Evolutionary conservation across 2,113 vertebrate genomes (phyloP).

Genomic region (Bothrops jararaca): DNA sequence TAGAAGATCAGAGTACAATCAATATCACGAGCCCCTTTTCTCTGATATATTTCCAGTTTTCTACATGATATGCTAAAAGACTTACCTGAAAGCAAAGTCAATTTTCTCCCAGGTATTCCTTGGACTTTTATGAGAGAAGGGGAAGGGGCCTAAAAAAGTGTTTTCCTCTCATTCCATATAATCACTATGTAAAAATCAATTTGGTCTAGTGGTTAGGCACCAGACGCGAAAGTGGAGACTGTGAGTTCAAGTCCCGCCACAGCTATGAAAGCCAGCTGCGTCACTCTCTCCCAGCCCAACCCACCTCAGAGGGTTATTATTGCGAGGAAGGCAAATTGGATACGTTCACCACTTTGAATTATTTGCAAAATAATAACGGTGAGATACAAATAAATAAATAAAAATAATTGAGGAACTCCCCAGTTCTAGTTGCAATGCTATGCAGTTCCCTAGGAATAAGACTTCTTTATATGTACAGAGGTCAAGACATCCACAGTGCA

Average conservation of each 20-base stretch:
- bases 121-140: background rate
- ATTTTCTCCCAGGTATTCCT: background rate
- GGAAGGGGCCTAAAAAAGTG: background rate
- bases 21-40: background rate
- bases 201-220: background rate
- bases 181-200: background rate
- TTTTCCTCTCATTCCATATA: background rate
- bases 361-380: background rate
- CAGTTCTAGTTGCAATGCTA: background rate
- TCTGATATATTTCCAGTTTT: background rate
- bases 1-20: background rate
- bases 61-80: background rate
- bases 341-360: background rate
- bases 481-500: background rate
- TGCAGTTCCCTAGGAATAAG: background rate
- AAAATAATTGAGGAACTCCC: background rate
- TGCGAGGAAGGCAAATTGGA: background rate
- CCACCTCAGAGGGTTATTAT: background rate
- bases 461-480: background rate
- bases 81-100: background rate
- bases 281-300: background rate
- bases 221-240: background rate
- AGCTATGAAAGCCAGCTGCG: background rate
- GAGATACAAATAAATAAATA: background rate
- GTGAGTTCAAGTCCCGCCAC: background rate